Conservation (phyloP, 1,140 invertebrate species). For the Melanaphis sacchari region DNA sequence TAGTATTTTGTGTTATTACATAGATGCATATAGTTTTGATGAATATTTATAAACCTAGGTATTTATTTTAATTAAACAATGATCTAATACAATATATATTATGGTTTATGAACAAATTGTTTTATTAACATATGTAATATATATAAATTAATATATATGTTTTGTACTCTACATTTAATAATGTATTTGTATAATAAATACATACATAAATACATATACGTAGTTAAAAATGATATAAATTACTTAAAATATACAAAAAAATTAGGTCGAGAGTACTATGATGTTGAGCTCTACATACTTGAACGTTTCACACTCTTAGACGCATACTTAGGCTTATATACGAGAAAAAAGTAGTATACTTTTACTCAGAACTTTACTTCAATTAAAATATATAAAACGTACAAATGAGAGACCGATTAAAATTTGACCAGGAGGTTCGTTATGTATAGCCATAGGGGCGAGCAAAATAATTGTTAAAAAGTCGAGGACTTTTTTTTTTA, state of each 20-base stretch:
- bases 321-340: conserved; percentile 2
- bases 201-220: not conserved
- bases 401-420: conserved; percentile 51
- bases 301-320: not conserved
- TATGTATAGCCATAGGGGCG: conserved; percentile 16
- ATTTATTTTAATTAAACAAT: too few species aligned
- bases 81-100: too few species aligned
- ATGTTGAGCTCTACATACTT: not conserved
- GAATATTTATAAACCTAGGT: too few species aligned
- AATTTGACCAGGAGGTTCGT: conserved; percentile 53
- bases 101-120: too few species aligned
- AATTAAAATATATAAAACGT: conserved; percentile 50
- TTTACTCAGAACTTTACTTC: conserved; percentile 34
- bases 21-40: not conserved
- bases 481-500: conserved; percentile 51
- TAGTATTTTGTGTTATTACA: not conserved
- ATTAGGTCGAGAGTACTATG: conserved; percentile 36
- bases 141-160: too few species aligned
- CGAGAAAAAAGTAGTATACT: conserved; percentile 50
- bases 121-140: too few species aligned
- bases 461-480: conserved; percentile 56
- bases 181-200: too few species aligned
- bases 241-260: not conserved
- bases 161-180: not conserved
- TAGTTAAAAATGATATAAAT: not conserved